Base-by-base conservation (phyloP, 2,888 invertebrate species). In the Oegoconia quadripuncta region DNA sequence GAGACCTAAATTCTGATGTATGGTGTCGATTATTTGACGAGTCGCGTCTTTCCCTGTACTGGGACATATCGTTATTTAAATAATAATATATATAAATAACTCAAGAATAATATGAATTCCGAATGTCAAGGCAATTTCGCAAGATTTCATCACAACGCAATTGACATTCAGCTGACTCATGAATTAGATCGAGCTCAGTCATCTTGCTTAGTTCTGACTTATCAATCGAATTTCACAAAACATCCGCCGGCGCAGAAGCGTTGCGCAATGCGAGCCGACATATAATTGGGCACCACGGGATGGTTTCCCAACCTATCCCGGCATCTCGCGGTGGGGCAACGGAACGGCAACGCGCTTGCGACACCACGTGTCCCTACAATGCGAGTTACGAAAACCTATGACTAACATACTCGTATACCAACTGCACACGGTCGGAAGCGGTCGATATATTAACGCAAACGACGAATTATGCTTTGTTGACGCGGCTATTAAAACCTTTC, bases 301-400 rank as follows among this genome's bases (percentile, higher is more conserved):
- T 76, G 73, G 84, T 87, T 86, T 86, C 86, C 86, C 83, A 86
- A 86, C 78, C 74, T 74, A 80, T 82, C 84, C 80, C 83, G 80
- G 74, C 82, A 74, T 73, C 79, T 78, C 59, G 70, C 74, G 65
- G 72, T 83, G 82, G 64, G 67, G 83, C 81, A 84, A 83, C 64
- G 55, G n/a, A n/a, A n/a, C n/a, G 13, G 27, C 56, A 28, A 41
- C 54, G 51, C 60, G 74, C 70, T 86, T 83, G 76, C 86, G 82
- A 80, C 84, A 83, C 63, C 67, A 71, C 72, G 64, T 76, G 81
- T 79, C 83, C 84, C 84, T 83, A 80, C 83, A 81, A 77, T 77
- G 75, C 78, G 79, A 62, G 75, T 86, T 86, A 87, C 83, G 84
- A 87, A 79, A 87, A 86, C 72, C 75, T 79, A 82, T 78, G 81